phyloP scores from a whole-genome alignment of 30 jellyfish, hydroid and myxozoan genomes.

The Turritopsis rubra region DNA sequence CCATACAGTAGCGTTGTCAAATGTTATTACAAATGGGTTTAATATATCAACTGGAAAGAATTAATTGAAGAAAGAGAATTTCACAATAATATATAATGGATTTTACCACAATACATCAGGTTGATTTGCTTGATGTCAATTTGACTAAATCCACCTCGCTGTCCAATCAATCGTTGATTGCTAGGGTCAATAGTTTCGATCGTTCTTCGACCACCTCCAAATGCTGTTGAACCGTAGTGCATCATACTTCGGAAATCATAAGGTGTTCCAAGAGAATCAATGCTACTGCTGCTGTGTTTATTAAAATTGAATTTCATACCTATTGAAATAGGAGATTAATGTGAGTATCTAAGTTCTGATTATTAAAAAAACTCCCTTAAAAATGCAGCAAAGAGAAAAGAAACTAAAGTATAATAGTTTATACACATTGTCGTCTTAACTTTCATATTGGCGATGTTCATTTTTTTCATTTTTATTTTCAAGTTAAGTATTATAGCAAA shows the following conservation, averaged over 20 bases:
- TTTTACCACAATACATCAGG: constrained; percentile 48
- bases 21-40: background rate
- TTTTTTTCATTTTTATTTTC: too few relatives aligned
- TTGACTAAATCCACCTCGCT: constrained; percentile 52
- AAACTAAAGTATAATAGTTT: too few relatives aligned
- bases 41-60: background rate
- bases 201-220: constrained; percentile 54
- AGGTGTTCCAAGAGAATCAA: constrained; percentile 54
- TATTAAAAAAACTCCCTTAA: too few relatives aligned
- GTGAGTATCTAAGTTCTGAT: too few relatives aligned
- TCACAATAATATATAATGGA: background rate
- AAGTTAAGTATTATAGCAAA: too few relatives aligned
- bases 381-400: too few relatives aligned
- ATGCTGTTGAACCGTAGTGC: constrained; percentile 69
- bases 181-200: constrained; percentile 51
- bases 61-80: background rate
- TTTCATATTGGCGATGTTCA: too few relatives aligned
- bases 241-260: constrained; percentile 57
- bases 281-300: constrained; percentile 25
- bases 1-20: background rate
- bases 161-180: constrained; percentile 57
- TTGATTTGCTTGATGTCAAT: constrained; percentile 52
- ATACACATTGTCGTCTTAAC: too few relatives aligned
- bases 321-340: background rate
- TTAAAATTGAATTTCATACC: constrained; percentile 35